Conservation (phyloP, 2,797 vertebrate species). For the Rhinogobio ventralis region DNA sequence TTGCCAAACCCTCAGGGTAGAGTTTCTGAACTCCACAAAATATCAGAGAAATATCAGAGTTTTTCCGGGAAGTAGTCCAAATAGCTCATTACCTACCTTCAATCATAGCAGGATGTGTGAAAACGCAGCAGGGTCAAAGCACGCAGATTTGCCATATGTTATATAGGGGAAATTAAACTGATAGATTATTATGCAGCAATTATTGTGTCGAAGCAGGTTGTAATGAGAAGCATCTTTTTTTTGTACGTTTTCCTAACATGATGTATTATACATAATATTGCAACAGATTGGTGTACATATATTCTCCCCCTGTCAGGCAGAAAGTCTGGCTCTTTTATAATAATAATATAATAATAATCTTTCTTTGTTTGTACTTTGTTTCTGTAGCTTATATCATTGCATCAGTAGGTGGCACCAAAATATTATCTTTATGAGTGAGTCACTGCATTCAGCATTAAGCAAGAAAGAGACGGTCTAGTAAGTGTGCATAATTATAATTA, state of each 20-base stretch:
- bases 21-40: conserved; percentile 36
- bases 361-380: not conserved
- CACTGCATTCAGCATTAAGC: too few relatives aligned
- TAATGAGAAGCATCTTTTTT: not conserved
- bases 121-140: not conserved
- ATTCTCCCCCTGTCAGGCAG: not conserved
- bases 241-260: too few relatives aligned
- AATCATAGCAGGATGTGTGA: not conserved
- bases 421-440: too few relatives aligned
- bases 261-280: not conserved
- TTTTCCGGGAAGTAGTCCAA: conserved; percentile 19
- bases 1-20: conserved; percentile 14
- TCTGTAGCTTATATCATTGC: not conserved
- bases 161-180: not conserved
- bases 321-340: conserved; percentile 1
- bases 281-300: not conserved
- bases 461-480: too few relatives aligned
- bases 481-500: too few relatives aligned
- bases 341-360: not conserved
- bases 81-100: conserved; percentile 5
- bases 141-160: not conserved
- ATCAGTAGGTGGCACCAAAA: not conserved
- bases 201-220: conserved; percentile 3
- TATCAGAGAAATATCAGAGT: not conserved
- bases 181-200: not conserved